Evolutionary conservation across 2,888 invertebrate genomes (phyloP).

Genomic region (Agonopterix subpropinquella): DNA sequence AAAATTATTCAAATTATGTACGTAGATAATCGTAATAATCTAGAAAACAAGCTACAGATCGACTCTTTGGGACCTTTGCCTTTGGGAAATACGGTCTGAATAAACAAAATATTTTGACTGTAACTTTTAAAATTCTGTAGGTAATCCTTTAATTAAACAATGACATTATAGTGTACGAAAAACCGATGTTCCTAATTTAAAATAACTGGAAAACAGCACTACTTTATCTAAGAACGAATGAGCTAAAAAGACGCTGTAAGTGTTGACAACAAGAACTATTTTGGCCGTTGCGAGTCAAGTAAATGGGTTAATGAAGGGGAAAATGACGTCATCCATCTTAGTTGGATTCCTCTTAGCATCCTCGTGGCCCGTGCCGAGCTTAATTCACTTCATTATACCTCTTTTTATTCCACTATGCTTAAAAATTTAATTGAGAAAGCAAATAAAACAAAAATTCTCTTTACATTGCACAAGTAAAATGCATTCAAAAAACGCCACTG

Average conservation of each 20-base stretch:
- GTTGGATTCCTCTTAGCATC: conserved; percentile 59
- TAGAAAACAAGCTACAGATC: too few species aligned
- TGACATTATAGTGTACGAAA: not conserved
- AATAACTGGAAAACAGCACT: not conserved
- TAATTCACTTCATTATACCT: conserved; percentile 63
- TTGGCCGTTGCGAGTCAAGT: conserved; percentile 43
- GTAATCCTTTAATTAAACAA: too few species aligned
- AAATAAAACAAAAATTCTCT: conserved; percentile 5
- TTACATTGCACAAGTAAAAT: conserved; percentile 6
- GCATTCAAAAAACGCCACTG: conserved; percentile 4
- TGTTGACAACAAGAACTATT: conserved; percentile 46
- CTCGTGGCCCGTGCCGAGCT: conserved; percentile 37
- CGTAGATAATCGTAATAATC: too few species aligned
- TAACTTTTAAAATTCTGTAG: too few species aligned
- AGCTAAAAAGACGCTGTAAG: conserved; percentile 8
- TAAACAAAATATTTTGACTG: too few species aligned
- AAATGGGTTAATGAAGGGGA: conserved; percentile 69
- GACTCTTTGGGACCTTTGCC: too few species aligned
- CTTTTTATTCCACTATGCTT: conserved; percentile 35
- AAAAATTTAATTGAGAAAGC: conserved; percentile 30
- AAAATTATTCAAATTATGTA: too few species aligned
- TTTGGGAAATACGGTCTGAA: too few species aligned
- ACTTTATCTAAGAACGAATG: conserved; percentile 1
- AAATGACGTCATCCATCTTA: conserved; percentile 68
- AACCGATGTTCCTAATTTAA: not conserved